Conservation (phyloP, 2,113 vertebrate genomes). For the Thermophis baileyi region DNA sequence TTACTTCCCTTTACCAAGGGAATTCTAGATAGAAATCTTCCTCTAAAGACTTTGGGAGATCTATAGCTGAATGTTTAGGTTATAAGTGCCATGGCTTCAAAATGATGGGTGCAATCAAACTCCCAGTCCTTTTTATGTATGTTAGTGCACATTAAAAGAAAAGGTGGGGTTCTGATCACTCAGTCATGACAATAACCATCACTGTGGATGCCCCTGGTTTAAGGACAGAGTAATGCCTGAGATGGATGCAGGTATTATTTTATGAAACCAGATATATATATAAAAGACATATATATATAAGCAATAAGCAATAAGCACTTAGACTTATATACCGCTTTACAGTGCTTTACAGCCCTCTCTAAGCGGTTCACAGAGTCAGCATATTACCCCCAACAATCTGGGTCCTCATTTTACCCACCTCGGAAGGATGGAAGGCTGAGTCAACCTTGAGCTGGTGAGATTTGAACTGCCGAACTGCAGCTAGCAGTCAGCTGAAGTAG, state of each 20-base stretch:
- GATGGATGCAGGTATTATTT: neutral
- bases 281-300: too few relatives aligned
- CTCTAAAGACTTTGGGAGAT: neutral
- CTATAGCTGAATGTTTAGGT: neutral
- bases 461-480: too few relatives aligned
- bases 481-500: too few relatives aligned
- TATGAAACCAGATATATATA: neutral
- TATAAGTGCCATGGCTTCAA: neutral
- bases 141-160: neutral
- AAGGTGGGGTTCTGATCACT: neutral
- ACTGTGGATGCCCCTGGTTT: neutral
- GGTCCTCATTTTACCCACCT: too few relatives aligned
- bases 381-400: too few relatives aligned
- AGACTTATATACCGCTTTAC: too few relatives aligned
- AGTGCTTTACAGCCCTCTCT: too few relatives aligned
- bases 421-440: too few relatives aligned
- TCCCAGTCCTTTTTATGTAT: neutral
- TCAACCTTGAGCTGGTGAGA: too few relatives aligned
- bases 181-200: neutral
- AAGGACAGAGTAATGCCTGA: neutral
- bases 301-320: too few relatives aligned
- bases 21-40: neutral
- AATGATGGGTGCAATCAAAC: neutral
- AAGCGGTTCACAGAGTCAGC: too few relatives aligned
- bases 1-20: neutral